A percentile compares a stretch with the other conserved stretches of the same genome.
These are phyloP conservation scores for Trichogramma dendrolimi DNA, from an alignment of 2,888 invertebrate species.

Conservation along the genomic window DNA sequence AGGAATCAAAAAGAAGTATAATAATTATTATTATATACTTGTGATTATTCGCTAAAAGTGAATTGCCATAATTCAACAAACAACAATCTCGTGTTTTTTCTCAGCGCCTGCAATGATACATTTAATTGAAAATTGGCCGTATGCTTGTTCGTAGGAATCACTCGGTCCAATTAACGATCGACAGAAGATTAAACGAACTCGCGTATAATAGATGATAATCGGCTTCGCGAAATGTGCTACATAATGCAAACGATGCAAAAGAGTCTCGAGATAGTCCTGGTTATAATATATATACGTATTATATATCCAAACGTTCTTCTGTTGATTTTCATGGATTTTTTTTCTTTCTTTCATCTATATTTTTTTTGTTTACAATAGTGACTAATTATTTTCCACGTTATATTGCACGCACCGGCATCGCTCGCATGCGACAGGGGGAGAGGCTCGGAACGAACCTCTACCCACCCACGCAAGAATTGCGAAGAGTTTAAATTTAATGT, in stretches of 20 bases:
- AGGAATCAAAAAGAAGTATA: slow-evolving; percentile 28
- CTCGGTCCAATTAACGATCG: too few species aligned
- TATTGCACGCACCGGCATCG: slow-evolving; percentile 52
- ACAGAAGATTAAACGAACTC: too few species aligned
- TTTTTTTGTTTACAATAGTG: slow-evolving; percentile 4
- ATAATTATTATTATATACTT: slow-evolving; percentile 11
- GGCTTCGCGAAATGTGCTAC: too few species aligned
- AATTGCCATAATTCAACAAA: slow-evolving; percentile 24
- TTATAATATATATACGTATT: neutral
- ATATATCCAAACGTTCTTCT: too few species aligned
- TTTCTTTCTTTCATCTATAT: neutral
- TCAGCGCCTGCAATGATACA: too few species aligned
- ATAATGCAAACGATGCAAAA: too few species aligned
- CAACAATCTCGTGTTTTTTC: slow-evolving; percentile 22
- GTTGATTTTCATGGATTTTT: neutral
- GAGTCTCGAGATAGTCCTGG: slow-evolving; percentile 11
- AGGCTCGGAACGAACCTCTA: slow-evolving; percentile 15
- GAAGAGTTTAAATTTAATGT: neutral
- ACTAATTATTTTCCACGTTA: slow-evolving; percentile 26
- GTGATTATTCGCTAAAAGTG: slow-evolving; percentile 12
- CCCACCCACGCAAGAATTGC: slow-evolving; percentile 3
- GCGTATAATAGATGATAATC: too few species aligned
- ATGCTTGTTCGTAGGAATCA: too few species aligned
- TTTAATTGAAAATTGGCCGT: too few species aligned
- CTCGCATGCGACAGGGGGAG: slow-evolving; percentile 28